Evolutionary conservation across 1,140 invertebrate species (phyloP).

Genomic region (Drosophila micromelanica): DNA sequence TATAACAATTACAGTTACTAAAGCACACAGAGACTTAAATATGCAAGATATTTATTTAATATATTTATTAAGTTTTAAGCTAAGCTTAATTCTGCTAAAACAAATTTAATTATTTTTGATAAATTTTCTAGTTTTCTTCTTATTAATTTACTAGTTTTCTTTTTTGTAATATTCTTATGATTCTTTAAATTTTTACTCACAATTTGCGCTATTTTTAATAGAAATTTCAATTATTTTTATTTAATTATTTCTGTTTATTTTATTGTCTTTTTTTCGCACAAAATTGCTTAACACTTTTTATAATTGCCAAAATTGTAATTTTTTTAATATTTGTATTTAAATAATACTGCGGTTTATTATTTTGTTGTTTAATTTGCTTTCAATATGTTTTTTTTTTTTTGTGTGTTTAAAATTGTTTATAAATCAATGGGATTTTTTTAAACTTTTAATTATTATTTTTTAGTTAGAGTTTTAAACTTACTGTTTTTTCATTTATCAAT

Average conservation of each 20-base stretch:
- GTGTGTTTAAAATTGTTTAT: slow-evolving; percentile 18
- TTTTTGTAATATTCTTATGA: slow-evolving; percentile 16
- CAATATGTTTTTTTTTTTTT: slow-evolving; percentile 9
- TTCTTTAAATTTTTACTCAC: slow-evolving; percentile 9
- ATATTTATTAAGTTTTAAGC: slow-evolving; percentile 42
- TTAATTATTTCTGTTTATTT: slow-evolving; percentile 29
- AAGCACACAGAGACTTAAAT: slow-evolving; percentile 53
- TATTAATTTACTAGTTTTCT: slow-evolving; percentile 41
- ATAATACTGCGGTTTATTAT: slow-evolving; percentile 9
- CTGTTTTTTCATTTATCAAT: slow-evolving; percentile 3
- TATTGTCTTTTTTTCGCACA: slow-evolving; percentile 52
- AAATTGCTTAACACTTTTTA: slow-evolving; percentile 18
- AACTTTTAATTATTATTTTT: slow-evolving; percentile 14
- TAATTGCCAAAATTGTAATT: slow-evolving; percentile 26
- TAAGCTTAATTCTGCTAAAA: slow-evolving; percentile 50
- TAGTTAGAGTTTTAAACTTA: slow-evolving; percentile 52
- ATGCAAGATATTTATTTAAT: slow-evolving; percentile 18
- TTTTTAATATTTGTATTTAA: slow-evolving; percentile 1
- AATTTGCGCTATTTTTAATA: slow-evolving; percentile 17
- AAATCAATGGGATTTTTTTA: slow-evolving; percentile 2
- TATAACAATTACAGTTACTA: slow-evolving; percentile 44
- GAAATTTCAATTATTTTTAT: slow-evolving; percentile 39
- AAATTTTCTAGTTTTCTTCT: slow-evolving; percentile 13
- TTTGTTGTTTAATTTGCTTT: slow-evolving; percentile 10
- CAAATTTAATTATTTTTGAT: no score